phyloP scores from a whole-genome alignment of 1,140 invertebrate species.

The Potamilus streckersoni region DNA sequence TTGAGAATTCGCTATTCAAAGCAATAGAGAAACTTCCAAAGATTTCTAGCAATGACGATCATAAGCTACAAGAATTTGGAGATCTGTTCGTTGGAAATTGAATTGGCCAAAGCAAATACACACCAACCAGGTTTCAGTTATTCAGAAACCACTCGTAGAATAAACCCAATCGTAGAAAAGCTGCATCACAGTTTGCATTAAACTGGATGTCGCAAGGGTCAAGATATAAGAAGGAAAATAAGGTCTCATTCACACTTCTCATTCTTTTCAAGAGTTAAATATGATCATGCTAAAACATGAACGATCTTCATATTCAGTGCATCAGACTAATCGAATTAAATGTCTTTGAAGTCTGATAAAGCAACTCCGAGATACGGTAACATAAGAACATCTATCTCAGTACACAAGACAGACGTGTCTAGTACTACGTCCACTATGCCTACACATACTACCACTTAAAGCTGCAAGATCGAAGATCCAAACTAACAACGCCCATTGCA shows the following conservation, averaged over 20 bases:
- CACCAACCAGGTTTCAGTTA: not conserved
- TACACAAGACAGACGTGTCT: not conserved
- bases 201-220: slow-evolving; percentile 35
- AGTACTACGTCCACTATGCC: not conserved
- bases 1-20: too few species aligned
- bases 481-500: not conserved
- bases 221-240: slow-evolving; percentile 26
- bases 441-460: too few species aligned
- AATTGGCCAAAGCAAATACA: too few species aligned
- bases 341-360: not conserved
- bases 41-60: too few species aligned
- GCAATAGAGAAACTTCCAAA: too few species aligned
- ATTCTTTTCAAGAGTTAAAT: slow-evolving; percentile 30
- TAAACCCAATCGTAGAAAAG: slow-evolving; percentile 33
- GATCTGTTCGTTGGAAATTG: too few species aligned
- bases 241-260: slow-evolving; percentile 33
- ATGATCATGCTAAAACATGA: slow-evolving; percentile 1
- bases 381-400: slow-evolving; percentile 1
- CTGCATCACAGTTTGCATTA: slow-evolving; percentile 30
- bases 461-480: not conserved
- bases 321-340: too few species aligned
- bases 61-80: too few species aligned
- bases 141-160: slow-evolving; percentile 26
- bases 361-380: not conserved
- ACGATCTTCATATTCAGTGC: not conserved